Base-by-base conservation (phyloP, 1,140 invertebrate genomes). In the Cyrtorhinus lividipennis region DNA sequence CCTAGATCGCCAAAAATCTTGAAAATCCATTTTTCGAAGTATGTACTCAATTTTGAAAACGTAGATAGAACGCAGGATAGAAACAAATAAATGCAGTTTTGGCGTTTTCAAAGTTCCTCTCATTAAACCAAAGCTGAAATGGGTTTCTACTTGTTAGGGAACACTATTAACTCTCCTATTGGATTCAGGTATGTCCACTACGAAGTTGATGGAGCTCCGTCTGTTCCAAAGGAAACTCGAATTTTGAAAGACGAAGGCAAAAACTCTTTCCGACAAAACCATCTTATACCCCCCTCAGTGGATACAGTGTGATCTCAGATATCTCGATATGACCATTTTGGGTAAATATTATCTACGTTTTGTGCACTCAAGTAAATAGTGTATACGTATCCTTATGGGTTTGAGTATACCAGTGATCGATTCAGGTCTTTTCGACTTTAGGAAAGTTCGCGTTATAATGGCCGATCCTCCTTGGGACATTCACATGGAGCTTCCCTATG, bases 391-490 rank as follows among this genome's bases (percentile, higher is more conserved):
- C n/a, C n/a, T n/a, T n/a, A n/a, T n/a, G n/a, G n/a, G 30, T 38
- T 8, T 38, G 30, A 38, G 15, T 15, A 8, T 38, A 15, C 30
- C 15, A 38, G 5, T 38, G 15, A 38, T 38, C 30, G 30, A 15
- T 38, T 38, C 30, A 38, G 30, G 5, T 15, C 30, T 38, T 38
- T 38, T 15, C 15, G 15, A 18, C 30, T 61, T 5, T 38, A 80
- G 86, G 86, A 48, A 93, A 93, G 76, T 94, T 92, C 76, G 87
- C 89, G 90, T 94, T 0, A 90, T 94, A 64, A 94, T 94, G 90
- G 90, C 90, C 26, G 94, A 97, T 78, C 95, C 94, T 1, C 94
- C 94, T 0, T 97, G 93, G 94, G 93, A 96, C 72, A 98, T 98
- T 67, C 95, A 98, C 72, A 95, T 95, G 92, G 94, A 98, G 75